A percentile compares a stretch with the other conserved stretches of the same genome.
These are phyloP conservation scores for Orthosia gracilis DNA, from an alignment of 2,888 invertebrate genomes.

Conservation along the genomic window DNA sequence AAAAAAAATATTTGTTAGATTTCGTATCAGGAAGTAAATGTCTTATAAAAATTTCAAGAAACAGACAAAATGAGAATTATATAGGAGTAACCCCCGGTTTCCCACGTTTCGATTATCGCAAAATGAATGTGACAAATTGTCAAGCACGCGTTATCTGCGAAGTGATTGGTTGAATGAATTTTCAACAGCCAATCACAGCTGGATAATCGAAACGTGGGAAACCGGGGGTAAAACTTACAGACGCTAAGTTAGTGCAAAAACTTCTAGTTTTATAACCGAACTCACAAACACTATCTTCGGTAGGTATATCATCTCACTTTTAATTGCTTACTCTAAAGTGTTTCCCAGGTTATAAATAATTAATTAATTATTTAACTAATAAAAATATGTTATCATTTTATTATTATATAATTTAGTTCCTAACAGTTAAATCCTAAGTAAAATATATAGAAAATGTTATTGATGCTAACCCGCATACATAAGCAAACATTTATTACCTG, in stretches of 20 bases:
- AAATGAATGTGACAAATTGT: too few relatives aligned
- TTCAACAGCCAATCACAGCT: too few relatives aligned
- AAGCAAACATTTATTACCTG: background rate
- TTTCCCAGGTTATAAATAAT: conserved; percentile 2
- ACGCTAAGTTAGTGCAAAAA: background rate
- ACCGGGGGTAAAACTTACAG: background rate
- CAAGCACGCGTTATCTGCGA: too few relatives aligned
- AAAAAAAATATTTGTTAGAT: background rate
- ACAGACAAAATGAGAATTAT: background rate
- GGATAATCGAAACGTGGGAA: too few relatives aligned
- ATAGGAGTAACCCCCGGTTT: too few relatives aligned
- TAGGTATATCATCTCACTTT: background rate
- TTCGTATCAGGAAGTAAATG: background rate
- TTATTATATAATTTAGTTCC: background rate
- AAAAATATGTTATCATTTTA: background rate
- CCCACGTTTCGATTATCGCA: too few relatives aligned
- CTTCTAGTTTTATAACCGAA: background rate
- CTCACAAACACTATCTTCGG: background rate
- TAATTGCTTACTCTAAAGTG: background rate
- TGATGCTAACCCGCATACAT: background rate
- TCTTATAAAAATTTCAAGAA: background rate
- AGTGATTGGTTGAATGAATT: too few relatives aligned
- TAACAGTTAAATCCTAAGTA: background rate
- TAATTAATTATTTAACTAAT: background rate
- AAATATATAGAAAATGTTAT: conserved; percentile 12